These are phyloP conservation scores for Eulemur albifrons DNA, from an alignment of 2,797 vertebrate species.

Conservation along the genomic window DNA sequence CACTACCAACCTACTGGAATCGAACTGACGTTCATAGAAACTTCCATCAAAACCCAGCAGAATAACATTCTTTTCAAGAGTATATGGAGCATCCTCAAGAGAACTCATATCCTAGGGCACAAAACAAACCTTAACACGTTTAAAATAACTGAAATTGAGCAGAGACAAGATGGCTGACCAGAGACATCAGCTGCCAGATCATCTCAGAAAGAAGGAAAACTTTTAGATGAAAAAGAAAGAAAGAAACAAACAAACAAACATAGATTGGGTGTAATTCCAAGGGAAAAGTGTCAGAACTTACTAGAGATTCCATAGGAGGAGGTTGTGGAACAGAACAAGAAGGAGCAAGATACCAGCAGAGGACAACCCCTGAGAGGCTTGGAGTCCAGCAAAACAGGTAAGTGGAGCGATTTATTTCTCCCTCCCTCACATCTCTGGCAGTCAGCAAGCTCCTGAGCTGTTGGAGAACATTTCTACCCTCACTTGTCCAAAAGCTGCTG, in stretches of 20 bases:
- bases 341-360: neutral
- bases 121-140: neutral
- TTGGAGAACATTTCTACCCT: too few species aligned
- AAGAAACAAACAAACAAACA: neutral
- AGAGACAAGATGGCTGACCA: neutral
- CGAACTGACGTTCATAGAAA: neutral
- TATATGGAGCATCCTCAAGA: neutral
- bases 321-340: neutral
- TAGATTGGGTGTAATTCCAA: neutral
- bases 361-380: neutral
- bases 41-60: neutral
- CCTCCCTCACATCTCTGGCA: too few species aligned
- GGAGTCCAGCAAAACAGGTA: too few species aligned
- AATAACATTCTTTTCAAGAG: neutral
- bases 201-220: neutral
- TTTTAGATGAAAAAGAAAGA: neutral
- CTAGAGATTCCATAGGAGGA: neutral
- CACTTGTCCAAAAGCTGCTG: too few species aligned
- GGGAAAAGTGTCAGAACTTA: neutral
- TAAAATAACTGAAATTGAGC: neutral
- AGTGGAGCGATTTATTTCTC: too few species aligned
- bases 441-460: too few species aligned
- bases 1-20: neutral
- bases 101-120: neutral
- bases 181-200: neutral